Evolutionary conservation across 2,797 vertebrate genomes (phyloP), one percentile per base, ranked within the genome.

Genomic region (Sebastes trivittatus): DNA sequence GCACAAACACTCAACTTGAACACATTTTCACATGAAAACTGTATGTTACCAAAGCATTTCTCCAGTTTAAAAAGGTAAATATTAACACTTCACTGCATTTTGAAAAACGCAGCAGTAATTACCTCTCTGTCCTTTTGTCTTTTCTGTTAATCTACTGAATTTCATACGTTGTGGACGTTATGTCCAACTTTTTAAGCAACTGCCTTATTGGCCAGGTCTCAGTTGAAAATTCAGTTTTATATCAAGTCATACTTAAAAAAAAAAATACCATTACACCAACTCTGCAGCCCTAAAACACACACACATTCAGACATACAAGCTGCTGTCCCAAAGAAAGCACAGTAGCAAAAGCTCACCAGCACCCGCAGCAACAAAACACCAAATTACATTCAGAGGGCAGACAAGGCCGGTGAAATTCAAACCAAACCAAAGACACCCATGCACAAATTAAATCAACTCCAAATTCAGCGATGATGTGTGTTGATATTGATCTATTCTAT

Each of bases 381-480:
- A 56, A 42, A 74, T 49, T 22, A 84, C 68, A 80, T 58, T 76
- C 14, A 79, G 46, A 75, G 22, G 55, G 63, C 73, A 86, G 56
- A 77, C 59, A 49, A 60, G 30, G 55, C 42, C 58, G 30, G 42
- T 36, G 54, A 72, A 67, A 76, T 59, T 60, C 63, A 81, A 87
- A 90, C 69, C 75, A 79, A 82, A 83, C 75, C 80, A 89, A 77
- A 69, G 38, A 81, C 73, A 78, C 75, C 81, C 91, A 92, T 89
- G 88, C 91, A 92, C 60, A 84, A 82, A 89, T 67, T 14, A 78
- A 86, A 88, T 82, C 81, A 82, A 77, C 66, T 58, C 72, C 82
- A 88, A 83, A 85, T 69, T 76, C 86, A 84, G 66, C 14, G 34
- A 72, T 63, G 82, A 92, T 89, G 88, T 85, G 75, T 73, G 81